Evolutionary conservation across 1,140 invertebrate species (phyloP), one percentile per base, ranked within the genome.

Genomic region (Neodiprion fabricii): DNA sequence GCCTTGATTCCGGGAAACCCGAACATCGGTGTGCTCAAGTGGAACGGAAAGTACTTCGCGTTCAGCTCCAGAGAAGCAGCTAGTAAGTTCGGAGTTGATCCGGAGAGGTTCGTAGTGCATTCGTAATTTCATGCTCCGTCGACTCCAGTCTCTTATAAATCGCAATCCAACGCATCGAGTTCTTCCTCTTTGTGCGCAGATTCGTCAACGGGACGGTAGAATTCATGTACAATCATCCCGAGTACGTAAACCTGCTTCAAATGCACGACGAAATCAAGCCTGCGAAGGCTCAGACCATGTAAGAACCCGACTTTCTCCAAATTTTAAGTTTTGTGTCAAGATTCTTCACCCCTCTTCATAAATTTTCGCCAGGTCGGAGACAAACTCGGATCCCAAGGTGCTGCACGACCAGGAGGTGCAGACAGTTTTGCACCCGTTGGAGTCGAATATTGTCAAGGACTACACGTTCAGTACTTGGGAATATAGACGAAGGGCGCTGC

Each of bases 391-490:
- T 77, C 75, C 80, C 3, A 80, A 79, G 47, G 48, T 78, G 17
- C 76, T 79, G 71, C 89, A 84, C 78, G 89, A 94, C 83, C 91
- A 90, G 78, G 90, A 89, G 21, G 89, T 92, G 23, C 94, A 95
- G 85, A 95, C 94, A 11, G 93, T 94, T 74, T 83, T 91, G 10
- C 94, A 95, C 85, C 91, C 93, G 40, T 81, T 92, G 12, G 90
- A 91, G 0, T 80, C 87, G 9, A 88, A 91, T 49, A 92, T 93
- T 67, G 92, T 93, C 75, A 90, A 90, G 76, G 87, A 91, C 70
- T 96, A 96, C 82, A 90, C 90, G 11, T 95, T 93, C 89, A 95
- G 94, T 84, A 88, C 95, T 74, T 96, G 95, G 95, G 92, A 95
- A 76, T 88, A 93, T 73, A 91, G 93, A 75, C 83, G 91, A 78